Evolutionary conservation across 2,113 vertebrate genomes (phyloP).

Genomic region (Ceratotherium simum): DNA sequence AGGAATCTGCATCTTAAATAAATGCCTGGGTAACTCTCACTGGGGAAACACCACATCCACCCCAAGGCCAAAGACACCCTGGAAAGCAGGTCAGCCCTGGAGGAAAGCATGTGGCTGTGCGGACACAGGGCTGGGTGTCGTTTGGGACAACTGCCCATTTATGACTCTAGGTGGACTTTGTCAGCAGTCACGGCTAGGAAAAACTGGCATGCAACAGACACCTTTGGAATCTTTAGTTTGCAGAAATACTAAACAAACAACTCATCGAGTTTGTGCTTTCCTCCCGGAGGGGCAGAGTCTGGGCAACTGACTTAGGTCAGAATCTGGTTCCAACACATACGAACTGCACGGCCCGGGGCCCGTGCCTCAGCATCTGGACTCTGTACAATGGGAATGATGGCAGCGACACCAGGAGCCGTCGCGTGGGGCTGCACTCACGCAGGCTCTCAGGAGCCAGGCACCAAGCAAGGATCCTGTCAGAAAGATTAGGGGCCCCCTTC

Average conservation of each 20-base stretch:
- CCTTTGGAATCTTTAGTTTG: not conserved
- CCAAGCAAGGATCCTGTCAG: not conserved
- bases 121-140: not conserved
- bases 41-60: not conserved
- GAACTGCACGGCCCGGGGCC: accelerated
- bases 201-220: not conserved
- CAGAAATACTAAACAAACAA: not conserved
- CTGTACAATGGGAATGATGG: not conserved
- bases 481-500: not conserved
- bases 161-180: not conserved
- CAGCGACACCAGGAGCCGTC: not conserved
- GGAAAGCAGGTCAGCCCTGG: not conserved
- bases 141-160: not conserved
- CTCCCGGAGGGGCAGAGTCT: not conserved
- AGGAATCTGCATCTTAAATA: not conserved
- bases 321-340: not conserved
- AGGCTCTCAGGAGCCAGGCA: not conserved
- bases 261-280: not conserved
- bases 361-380: accelerated
- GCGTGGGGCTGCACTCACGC: accelerated
- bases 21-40: not conserved
- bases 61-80: not conserved
- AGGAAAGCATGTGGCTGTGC: not conserved
- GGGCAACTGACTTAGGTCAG: not conserved
- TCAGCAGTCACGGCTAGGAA: not conserved